Evolutionary conservation across 2,888 invertebrate species (phyloP), one percentile per base, ranked within the genome.

Genomic region (Epicampocera succincta): DNA sequence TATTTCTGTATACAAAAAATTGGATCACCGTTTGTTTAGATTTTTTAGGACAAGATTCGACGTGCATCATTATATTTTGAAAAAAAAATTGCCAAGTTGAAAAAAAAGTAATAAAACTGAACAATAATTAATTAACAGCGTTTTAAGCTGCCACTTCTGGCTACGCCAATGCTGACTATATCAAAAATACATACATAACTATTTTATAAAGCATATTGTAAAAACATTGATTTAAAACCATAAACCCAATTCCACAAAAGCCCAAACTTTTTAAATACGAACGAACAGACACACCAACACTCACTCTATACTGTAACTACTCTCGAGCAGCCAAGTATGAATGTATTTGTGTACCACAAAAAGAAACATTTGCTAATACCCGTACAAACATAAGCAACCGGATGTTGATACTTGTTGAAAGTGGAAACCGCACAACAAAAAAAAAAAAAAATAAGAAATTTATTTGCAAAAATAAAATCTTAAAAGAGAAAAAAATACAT

Each of bases 331-430:
- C 52, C 42, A 42, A 71, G 33, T 46, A 63, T 33, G 33, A 33
- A 33, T 46, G 56, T 46, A 61, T 73, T 60, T 73, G 44, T 33
- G 8, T 33, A 33, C 61, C 66, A 61, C 48, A 56, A 56, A 56
- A 56, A 65, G 63, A 58, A 65, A 52, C 52, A 46, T 33, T 56
- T 46, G 56, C 25, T 66, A 66, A 52, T 66, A 40, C 40, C 60
- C 48, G n/a, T 48, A 33, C n/a, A n/a, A 40, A 58, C 15, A 56
- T 68, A 15, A 15, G 52, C 40, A 69, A 58, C 56, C 69, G 76
- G 76, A 77, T 69, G 76, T 63, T 77, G 69, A 52, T 69, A 56
- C 56, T 44, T 69, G 61, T 21, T 54, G 33, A 46, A 60, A 60
- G 44, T 44, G 21, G 40, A 15, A 46, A 63, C 33, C 33, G 8